These are phyloP conservation scores for Denticeps clupeoides DNA, from an alignment of 2,797 vertebrate species.

Conservation along the genomic window DNA sequence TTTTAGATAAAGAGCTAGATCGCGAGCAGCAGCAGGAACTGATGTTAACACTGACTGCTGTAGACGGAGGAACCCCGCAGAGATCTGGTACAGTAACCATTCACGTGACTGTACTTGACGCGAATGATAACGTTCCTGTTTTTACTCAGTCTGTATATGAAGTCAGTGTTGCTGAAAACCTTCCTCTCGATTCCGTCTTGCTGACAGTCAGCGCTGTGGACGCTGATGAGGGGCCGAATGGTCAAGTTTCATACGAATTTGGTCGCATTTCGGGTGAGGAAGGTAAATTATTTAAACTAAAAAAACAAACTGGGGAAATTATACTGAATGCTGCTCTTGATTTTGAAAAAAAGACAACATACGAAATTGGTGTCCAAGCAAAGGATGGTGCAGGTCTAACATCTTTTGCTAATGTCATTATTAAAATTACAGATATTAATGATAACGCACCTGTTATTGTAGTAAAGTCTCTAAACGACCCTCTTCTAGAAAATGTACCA, in stretches of 20 bases:
- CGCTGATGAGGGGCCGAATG: conserved; percentile 43
- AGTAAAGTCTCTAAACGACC: conserved; percentile 24
- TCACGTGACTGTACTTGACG: conserved; percentile 31
- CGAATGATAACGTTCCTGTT: conserved; percentile 36
- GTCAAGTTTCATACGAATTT: conserved; percentile 38
- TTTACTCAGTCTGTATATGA: conserved; percentile 34
- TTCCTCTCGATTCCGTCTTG: conserved; percentile 33
- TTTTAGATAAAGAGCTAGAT: conserved; percentile 41
- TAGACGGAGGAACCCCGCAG: conserved; percentile 42
- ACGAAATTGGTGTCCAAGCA: conserved; percentile 39
- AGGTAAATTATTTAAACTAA: conserved; percentile 35
- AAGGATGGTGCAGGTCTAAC: conserved; percentile 51
- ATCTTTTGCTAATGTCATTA: conserved; percentile 36
- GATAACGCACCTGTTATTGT: conserved; percentile 44
- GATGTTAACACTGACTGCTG: conserved; percentile 29
- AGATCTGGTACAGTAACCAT: conserved; percentile 36
- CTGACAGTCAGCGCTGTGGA: conserved; percentile 45
- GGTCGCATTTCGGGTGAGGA: conserved; percentile 21
- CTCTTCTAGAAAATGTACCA: conserved; percentile 25
- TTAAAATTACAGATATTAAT: conserved; percentile 55
- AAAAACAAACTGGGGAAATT: conserved; percentile 33
- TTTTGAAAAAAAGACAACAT: conserved; percentile 36
- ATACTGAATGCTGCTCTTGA: conserved; percentile 29
- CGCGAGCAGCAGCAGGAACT: conserved; percentile 34
- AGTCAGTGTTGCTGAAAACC: conserved; percentile 42